Conservation (phyloP, 2,113 vertebrate species). For the Talpa occidentalis region DNA sequence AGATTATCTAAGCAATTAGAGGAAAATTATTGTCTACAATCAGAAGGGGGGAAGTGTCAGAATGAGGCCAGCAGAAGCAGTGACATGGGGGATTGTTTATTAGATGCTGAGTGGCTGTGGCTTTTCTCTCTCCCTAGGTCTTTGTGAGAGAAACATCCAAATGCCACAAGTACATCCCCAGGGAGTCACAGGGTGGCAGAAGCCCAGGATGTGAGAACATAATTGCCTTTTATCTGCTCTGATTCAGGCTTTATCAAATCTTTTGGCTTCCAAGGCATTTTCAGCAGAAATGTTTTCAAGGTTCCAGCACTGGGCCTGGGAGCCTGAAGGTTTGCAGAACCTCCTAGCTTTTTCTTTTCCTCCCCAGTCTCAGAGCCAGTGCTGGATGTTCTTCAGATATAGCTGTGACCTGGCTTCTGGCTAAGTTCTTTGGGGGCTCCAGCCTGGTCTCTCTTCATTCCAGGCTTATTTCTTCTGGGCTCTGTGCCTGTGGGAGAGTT, state of each 20-base stretch:
- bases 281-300: background rate
- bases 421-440: background rate
- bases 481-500: background rate
- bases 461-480: background rate
- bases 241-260: background rate
- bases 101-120: constrained; percentile 49
- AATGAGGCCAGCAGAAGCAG: background rate
- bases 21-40: background rate
- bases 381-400: background rate
- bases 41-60: constrained; percentile 25
- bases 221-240: background rate
- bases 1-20: constrained; percentile 43
- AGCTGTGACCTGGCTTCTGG: background rate
- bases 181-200: background rate
- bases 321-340: background rate
- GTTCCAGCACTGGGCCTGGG: background rate
- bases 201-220: background rate
- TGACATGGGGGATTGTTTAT: constrained; percentile 35
- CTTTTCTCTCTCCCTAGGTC: constrained; percentile 44
- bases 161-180: background rate
- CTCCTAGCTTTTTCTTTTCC: rapidly evolving
- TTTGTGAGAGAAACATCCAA: constrained; percentile 51
- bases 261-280: background rate
- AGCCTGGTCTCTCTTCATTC: constrained; percentile 7
- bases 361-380: background rate